Percentiles rank a stretch among this genome's conserved stretches.
These are phyloP conservation scores for Torymus tubicola DNA, from an alignment of 2,888 invertebrate genomes.

Conservation along the genomic window DNA sequence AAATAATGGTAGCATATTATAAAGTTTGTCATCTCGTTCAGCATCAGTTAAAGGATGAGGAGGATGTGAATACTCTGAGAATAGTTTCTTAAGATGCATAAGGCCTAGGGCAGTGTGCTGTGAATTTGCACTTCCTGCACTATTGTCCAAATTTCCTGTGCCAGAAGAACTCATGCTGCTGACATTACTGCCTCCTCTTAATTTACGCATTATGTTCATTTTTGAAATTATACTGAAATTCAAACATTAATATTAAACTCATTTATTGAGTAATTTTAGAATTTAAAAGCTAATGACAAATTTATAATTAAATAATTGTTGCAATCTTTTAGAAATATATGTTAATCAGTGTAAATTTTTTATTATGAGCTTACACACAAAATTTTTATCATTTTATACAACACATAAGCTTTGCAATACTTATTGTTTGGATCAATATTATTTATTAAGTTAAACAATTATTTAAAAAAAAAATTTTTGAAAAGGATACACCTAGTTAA, in stretches of 20 bases:
- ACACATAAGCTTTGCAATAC: too few relatives aligned
- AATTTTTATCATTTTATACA: too few relatives aligned
- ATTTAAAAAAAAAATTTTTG: too few relatives aligned
- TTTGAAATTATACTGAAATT: conserved; percentile 61
- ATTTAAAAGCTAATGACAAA: too few relatives aligned
- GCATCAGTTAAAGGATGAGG: conserved; percentile 86
- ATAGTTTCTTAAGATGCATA: conserved; percentile 97
- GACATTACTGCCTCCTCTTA: conserved; percentile 81
- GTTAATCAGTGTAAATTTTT: too few relatives aligned
- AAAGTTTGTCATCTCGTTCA: conserved; percentile 94
- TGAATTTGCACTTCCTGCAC: conserved; percentile 81
- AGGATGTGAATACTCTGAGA: conserved; percentile 95
- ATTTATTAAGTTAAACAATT: too few relatives aligned
- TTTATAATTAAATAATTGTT: too few relatives aligned
- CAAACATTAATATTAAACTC: not conserved
- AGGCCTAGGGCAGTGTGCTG: conserved; percentile 93
- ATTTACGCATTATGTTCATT: conserved; percentile 96
- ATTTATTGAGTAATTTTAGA: too few relatives aligned
- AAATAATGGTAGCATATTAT: conserved; percentile 98
- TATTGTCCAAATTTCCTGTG: conserved; percentile 78
- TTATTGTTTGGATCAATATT: too few relatives aligned
- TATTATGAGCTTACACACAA: too few relatives aligned
- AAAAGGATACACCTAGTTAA: too few relatives aligned
- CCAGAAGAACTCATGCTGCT: conserved; percentile 78
- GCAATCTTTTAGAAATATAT: too few relatives aligned